A percentile compares a stretch with the other conserved stretches of the same genome.
Evolutionary conservation across 2,888 invertebrate species (phyloP).

Genomic region (Mythimna loreyi): DNA sequence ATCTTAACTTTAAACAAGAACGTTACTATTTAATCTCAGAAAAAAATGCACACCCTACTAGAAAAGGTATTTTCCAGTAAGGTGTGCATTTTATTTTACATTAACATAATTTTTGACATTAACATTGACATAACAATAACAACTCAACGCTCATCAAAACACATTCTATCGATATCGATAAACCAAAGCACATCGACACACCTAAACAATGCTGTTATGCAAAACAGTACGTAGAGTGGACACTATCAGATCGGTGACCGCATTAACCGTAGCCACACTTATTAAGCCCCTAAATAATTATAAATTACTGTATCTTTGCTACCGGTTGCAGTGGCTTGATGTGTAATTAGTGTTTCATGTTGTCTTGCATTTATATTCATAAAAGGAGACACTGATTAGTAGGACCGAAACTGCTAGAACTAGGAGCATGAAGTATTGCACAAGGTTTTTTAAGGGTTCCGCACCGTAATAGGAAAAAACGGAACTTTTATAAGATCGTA

Average conservation of each 20-base stretch:
- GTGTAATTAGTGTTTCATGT: slow-evolving; percentile 25
- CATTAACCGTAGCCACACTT: slow-evolving; percentile 77
- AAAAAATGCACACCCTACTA: too few species aligned
- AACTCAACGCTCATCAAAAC: not conserved
- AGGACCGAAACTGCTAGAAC: too few species aligned
- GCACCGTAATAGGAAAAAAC: too few species aligned
- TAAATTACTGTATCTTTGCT: slow-evolving; percentile 49
- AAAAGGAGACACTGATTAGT: too few species aligned
- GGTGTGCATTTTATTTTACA: too few species aligned
- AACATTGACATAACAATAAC: not conserved
- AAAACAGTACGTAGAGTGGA: slow-evolving; percentile 72
- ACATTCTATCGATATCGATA: slow-evolving; percentile 38
- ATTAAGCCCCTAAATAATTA: slow-evolving; percentile 73
- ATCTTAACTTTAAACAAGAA: not conserved
- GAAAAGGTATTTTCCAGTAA: too few species aligned
- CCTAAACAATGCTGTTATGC: slow-evolving; percentile 80
- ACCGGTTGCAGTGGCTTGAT: slow-evolving; percentile 20
- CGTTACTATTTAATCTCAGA: not conserved
- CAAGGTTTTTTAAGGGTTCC: too few species aligned
- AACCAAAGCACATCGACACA: slow-evolving; percentile 37
- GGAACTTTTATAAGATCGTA: too few species aligned
- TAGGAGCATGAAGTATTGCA: too few species aligned
- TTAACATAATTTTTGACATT: too few species aligned
- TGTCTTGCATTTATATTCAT: not conserved
- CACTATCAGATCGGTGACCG: slow-evolving; percentile 78